Base-by-base conservation (phyloP, 1,140 invertebrate genomes). In the Lucilia sericata region DNA sequence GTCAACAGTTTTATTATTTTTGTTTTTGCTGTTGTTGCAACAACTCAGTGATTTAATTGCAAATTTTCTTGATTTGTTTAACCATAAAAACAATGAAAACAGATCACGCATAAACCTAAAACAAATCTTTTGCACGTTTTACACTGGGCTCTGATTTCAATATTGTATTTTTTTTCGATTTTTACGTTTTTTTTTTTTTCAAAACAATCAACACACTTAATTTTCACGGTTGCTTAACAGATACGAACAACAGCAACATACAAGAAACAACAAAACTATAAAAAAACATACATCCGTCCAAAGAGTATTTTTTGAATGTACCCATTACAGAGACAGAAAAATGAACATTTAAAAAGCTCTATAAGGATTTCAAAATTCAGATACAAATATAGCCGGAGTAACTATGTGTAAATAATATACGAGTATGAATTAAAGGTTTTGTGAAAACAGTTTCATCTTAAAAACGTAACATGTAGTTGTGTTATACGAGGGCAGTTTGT, bases 121-220 rank as follows among this genome's bases (percentile, higher is more conserved):
- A 80, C 76, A 80, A 80, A 80, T 80, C 76, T 80, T 80, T 80
- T 80, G 76, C 76, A 80, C 76, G 76, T 80, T 80, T 80, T 80
- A 80, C 76, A 80, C 42, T 47, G 25, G 42, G 25, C 76, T 80
- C 76, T 80, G 76, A 80, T 80, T 80, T 80, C 76, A 80, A 80
- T 21, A 49, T 78, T 76, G 14, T n/a, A 47, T 17, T 60, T 60
- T 60, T 42, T 42, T 42, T 42, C 42, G 42, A 8, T 42, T 42
- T 42, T 60, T 60, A 7, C 14, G 14, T 17, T 70, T 70, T 21
- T 70, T 17, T 70, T 70, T 21, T 70, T 19, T 17, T 19, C n/a
- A 8, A 19, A 70, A 70, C 19, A 70, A 70, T 70, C 65, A 70
- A 70, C 65, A 70, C 65, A 70, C 65, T 70, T 70, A 70, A 70